Evolutionary conservation across 2,888 invertebrate species (phyloP).

Genomic region (Dynastes tityus): DNA sequence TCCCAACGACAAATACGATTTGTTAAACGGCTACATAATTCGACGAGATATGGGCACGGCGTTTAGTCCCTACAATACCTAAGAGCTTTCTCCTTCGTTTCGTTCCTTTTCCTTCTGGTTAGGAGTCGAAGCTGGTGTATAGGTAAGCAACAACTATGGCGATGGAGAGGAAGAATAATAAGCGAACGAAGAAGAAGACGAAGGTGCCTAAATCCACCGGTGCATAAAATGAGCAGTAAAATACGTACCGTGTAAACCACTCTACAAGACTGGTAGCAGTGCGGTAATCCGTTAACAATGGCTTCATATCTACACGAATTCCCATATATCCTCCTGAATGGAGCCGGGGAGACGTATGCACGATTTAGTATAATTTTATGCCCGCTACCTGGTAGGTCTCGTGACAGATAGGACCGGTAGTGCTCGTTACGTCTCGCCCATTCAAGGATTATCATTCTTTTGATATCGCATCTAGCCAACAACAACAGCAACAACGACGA

Average conservation of each 20-base stretch:
- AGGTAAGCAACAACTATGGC: not conserved
- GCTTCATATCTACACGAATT: conserved; percentile 68
- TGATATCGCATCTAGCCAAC: conserved; percentile 63
- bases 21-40: conserved; percentile 16
- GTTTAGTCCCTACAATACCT: not conserved
- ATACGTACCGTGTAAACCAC: conserved; percentile 52
- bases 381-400: conserved; percentile 69
- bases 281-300: conserved; percentile 69
- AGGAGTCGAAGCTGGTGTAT: not conserved
- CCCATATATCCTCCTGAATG: conserved; percentile 69
- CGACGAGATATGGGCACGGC: conserved; percentile 6
- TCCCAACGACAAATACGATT: conserved; percentile 32
- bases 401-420: conserved; percentile 69
- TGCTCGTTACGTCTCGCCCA: conserved; percentile 67
- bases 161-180: not conserved
- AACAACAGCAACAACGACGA: conserved; percentile 48
- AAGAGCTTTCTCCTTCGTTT: not conserved
- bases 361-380: conserved; percentile 71
- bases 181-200: conserved; percentile 17
- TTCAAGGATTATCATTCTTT: conserved; percentile 68
- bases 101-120: not conserved
- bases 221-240: conserved; percentile 49
- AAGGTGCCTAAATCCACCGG: conserved; percentile 45
- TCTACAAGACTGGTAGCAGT: conserved; percentile 68
- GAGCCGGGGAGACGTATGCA: conserved; percentile 65